These are phyloP conservation scores for Pterois miles DNA, from an alignment of 2,797 vertebrate genomes.

Conservation along the genomic window DNA sequence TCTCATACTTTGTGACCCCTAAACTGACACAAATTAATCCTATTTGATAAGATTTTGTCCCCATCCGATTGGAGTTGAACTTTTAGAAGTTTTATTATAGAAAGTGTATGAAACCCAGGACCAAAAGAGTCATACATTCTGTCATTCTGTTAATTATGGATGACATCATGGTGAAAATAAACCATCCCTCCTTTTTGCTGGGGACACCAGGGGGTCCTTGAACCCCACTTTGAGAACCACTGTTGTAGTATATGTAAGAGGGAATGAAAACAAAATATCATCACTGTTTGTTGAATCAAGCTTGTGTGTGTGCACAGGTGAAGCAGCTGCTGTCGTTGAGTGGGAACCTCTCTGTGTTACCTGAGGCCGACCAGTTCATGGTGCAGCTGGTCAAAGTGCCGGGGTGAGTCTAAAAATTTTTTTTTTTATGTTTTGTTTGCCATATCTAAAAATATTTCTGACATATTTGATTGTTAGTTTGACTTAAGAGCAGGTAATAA, in stretches of 20 bases:
- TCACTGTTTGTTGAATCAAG: neutral
- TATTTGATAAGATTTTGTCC: too few relatives aligned
- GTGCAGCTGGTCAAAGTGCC: constrained; percentile 83
- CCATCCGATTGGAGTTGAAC: too few relatives aligned
- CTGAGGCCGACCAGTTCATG: constrained; percentile 86
- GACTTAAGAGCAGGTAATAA: neutral
- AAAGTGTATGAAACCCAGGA: too few relatives aligned
- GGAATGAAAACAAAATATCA: neutral
- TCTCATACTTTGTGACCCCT: too few relatives aligned
- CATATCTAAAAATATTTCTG: neutral
- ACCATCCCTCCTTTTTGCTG: too few relatives aligned
- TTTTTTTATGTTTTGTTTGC: neutral
- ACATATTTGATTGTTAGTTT: neutral
- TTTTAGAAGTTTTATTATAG: too few relatives aligned
- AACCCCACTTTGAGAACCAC: too few relatives aligned
- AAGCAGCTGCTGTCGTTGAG: constrained; percentile 79
- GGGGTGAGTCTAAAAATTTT: constrained; percentile 68
- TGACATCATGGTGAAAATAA: too few relatives aligned
- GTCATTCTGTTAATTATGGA: too few relatives aligned
- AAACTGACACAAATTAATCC: too few relatives aligned
- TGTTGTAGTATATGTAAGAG: neutral
- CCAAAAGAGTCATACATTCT: too few relatives aligned
- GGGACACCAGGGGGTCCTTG: too few relatives aligned
- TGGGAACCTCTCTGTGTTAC: constrained; percentile 74
- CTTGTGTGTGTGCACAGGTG: constrained; percentile 66